Evolutionary conservation across 2,113 vertebrate genomes (phyloP).

Genomic region (Sapayoa aenigma): DNA sequence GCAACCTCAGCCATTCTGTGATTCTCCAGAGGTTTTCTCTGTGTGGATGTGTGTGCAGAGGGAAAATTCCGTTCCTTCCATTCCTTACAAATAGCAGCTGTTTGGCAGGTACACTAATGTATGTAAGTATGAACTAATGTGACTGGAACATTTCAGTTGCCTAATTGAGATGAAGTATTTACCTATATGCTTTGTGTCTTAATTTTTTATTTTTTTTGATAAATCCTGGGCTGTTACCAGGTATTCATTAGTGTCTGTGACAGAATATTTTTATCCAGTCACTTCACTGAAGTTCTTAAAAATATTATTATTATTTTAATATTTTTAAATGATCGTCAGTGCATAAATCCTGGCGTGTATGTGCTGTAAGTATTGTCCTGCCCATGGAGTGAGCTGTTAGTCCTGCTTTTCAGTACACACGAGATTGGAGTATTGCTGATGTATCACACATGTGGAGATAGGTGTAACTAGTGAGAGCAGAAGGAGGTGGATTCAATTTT

Average conservation of each 20-base stretch:
- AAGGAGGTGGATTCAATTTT: neutral
- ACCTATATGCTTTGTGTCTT: neutral
- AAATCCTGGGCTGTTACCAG: neutral
- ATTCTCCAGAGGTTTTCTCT: neutral
- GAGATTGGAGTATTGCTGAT: neutral
- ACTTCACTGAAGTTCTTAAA: neutral
- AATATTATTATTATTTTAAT: neutral
- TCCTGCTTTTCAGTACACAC: neutral
- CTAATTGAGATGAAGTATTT: slow-evolving; percentile 15
- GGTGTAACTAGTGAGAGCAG: neutral
- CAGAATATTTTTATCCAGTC: neutral
- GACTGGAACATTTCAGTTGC: neutral
- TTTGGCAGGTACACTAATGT: neutral
- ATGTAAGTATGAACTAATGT: neutral
- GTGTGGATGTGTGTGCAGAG: rapidly evolving
- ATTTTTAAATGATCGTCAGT: neutral
- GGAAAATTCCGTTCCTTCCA: neutral
- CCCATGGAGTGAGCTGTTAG: neutral
- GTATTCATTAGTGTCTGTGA: neutral
- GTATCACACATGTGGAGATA: no score
- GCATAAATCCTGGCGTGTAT: neutral
- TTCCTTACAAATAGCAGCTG: neutral
- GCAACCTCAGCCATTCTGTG: rapidly evolving
- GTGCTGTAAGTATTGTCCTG: neutral
- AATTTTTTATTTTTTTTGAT: neutral